Conservation (phyloP, 2,888 invertebrate species). For the Parochlus steinenii region DNA sequence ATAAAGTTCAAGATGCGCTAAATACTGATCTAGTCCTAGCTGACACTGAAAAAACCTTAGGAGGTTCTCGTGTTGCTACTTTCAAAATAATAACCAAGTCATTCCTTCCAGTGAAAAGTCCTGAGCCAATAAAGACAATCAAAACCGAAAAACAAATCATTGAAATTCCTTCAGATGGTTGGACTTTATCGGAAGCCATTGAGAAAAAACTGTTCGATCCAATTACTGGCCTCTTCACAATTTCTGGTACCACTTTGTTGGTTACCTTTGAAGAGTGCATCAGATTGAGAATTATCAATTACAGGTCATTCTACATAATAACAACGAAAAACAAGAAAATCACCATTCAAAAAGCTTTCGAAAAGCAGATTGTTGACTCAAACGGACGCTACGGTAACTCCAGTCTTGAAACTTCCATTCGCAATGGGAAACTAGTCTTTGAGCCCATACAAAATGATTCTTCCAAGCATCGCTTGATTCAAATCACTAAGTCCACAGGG, state of each 20-base stretch:
- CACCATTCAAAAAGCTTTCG: constrained; percentile 46
- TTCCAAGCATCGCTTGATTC: constrained; percentile 45
- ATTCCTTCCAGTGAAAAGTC: constrained; percentile 4
- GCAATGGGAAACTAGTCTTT: too few relatives aligned
- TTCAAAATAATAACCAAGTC: constrained; percentile 9
- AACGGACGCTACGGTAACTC: constrained; percentile 48
- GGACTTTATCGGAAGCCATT: constrained; percentile 60
- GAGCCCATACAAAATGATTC: too few relatives aligned
- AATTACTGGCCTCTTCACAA: constrained; percentile 54
- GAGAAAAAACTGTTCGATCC: constrained; percentile 60
- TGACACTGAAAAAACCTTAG: constrained; percentile 8
- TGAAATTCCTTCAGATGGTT: constrained; percentile 60
- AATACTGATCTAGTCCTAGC: constrained; percentile 8
- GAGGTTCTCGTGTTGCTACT: constrained; percentile 1
- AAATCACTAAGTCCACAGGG: constrained; percentile 29
- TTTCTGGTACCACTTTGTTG: constrained; percentile 62
- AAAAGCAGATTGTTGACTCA: constrained; percentile 52
- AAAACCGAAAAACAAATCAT: constrained; percentile 43
- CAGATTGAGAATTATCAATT: constrained; percentile 59
- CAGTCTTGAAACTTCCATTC: too few relatives aligned
- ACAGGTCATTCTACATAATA: constrained; percentile 55
- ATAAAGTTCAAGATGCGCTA: constrained; percentile 10
- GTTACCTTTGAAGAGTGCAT: constrained; percentile 68
- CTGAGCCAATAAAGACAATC: too few relatives aligned
- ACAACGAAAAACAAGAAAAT: constrained; percentile 50